Conservation (phyloP, 2,888 invertebrate genomes). For the Adineta ricciae region DNA sequence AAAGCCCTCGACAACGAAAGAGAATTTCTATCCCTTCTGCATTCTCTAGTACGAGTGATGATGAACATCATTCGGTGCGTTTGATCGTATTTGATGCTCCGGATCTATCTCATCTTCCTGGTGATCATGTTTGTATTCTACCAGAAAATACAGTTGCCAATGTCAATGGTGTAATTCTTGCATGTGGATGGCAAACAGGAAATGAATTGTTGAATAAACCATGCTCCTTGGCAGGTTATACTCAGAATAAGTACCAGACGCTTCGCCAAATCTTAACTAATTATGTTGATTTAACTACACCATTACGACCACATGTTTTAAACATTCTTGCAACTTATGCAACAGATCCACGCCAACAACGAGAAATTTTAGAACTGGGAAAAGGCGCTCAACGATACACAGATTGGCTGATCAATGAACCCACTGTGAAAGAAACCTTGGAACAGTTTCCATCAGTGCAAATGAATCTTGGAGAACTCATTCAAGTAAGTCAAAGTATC, state of each 20-base stretch:
- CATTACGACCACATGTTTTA: conserved; percentile 20
- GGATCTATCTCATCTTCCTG: conserved; percentile 65
- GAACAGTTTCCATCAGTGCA: conserved; percentile 25
- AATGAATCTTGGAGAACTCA: background rate
- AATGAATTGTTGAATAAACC: too few species aligned
- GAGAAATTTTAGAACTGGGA: background rate
- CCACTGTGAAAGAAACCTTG: conserved; percentile 22
- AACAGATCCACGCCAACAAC: background rate
- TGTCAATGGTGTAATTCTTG: too few species aligned
- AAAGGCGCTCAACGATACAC: conserved; percentile 21
- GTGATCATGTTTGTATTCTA: conserved; percentile 83
- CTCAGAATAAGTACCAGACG: too few species aligned
- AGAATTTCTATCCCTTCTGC: too few species aligned
- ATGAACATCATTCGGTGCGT: background rate
- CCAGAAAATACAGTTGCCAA: conserved; percentile 59
- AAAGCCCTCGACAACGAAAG: too few species aligned
- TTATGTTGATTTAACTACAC: conserved; percentile 21
- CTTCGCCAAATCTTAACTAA: too few species aligned
- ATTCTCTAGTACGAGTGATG: background rate
- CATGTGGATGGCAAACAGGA: too few species aligned
- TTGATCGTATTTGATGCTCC: conserved; percentile 34
- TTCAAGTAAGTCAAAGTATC: too few species aligned
- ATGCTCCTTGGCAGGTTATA: too few species aligned
- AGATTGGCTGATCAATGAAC: conserved; percentile 21
- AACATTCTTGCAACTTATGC: conserved; percentile 2